A percentile compares a stretch with the other conserved stretches of the same genome.
phyloP scores from a whole-genome alignment of 2,888 invertebrate genomes.

The Melolontha melolontha region DNA sequence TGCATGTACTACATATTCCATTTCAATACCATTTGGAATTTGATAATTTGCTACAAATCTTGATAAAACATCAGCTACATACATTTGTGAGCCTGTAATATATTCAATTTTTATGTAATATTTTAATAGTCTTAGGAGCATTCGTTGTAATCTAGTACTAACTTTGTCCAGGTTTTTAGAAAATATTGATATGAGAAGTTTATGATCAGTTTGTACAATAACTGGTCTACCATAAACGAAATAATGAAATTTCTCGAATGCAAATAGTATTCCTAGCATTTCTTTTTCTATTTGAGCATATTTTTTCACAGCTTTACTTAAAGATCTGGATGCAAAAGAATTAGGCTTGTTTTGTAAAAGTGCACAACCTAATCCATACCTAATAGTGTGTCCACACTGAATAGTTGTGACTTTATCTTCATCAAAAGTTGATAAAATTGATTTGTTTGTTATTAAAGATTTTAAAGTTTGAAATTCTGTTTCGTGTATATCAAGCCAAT shows the following conservation, averaged over 20 bases:
- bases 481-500: no score
- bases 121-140: constrained; percentile 26
- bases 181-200: constrained; percentile 40
- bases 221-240: constrained; percentile 35
- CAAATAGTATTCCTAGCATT: constrained; percentile 35
- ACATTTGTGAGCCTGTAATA: constrained; percentile 43
- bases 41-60: constrained; percentile 28
- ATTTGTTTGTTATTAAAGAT: constrained; percentile 48
- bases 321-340: constrained; percentile 51
- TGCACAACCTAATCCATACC: constrained; percentile 55
- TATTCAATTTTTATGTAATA: constrained; percentile 43
- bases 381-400: constrained; percentile 54
- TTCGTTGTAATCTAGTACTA: constrained; percentile 23
- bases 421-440: constrained; percentile 51
- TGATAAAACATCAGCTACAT: constrained; percentile 44
- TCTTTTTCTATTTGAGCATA: constrained; percentile 43
- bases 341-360: constrained; percentile 58
- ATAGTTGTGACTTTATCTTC: constrained; percentile 51
- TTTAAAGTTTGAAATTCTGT: constrained; percentile 39
- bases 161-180: constrained; percentile 35
- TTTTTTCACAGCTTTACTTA: constrained; percentile 46
- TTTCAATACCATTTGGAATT: constrained; percentile 17
- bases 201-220: constrained; percentile 40
- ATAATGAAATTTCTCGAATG: constrained; percentile 40
- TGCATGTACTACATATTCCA: constrained; percentile 33